Evolutionary conservation across 2,113 vertebrate species (phyloP).

Genomic region (Ailurus styani): DNA sequence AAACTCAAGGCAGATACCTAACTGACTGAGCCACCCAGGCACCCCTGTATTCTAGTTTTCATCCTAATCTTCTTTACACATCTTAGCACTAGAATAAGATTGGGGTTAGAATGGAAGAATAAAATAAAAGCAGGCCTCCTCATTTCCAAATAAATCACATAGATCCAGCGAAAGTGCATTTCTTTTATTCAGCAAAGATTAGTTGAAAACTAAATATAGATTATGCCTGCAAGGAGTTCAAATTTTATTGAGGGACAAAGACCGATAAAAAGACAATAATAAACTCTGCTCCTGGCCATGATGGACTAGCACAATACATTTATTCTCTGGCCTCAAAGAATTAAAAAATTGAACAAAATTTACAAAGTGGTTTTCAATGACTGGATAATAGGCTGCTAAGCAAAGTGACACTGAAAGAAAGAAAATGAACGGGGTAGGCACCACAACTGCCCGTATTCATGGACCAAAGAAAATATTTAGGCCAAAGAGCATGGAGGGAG

Average conservation of each 20-base stretch:
- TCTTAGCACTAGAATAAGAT: background rate
- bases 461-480: background rate
- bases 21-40: background rate
- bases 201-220: background rate
- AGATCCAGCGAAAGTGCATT: background rate
- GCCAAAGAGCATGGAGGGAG: background rate
- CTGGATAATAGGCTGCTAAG: background rate
- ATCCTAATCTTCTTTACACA: background rate
- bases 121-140: background rate
- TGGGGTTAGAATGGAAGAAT: background rate
- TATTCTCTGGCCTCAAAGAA: background rate
- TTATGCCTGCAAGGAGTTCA: background rate
- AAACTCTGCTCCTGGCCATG: background rate
- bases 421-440: background rate
- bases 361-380: background rate
- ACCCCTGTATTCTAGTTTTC: background rate
- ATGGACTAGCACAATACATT: background rate
- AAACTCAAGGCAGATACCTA: background rate
- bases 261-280: background rate
- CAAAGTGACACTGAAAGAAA: background rate
- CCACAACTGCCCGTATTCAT: fast-evolving
- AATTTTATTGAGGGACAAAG: background rate
- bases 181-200: background rate
- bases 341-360: background rate
- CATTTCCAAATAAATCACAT: background rate